These are phyloP conservation scores for Tortrix viridana DNA, from an alignment of 2,888 invertebrate species.

Conservation along the genomic window DNA sequence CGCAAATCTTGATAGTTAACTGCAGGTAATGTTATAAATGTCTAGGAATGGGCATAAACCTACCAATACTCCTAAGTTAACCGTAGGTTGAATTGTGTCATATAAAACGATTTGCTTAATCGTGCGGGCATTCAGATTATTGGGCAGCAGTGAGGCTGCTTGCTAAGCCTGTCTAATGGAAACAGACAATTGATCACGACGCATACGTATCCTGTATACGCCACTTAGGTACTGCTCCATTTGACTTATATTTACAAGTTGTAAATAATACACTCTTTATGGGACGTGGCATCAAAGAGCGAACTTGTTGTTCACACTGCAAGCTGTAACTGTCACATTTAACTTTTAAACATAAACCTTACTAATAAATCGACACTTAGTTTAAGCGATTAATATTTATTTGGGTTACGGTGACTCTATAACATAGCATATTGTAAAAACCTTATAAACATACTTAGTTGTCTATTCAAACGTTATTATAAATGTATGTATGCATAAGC, in stretches of 20 bases:
- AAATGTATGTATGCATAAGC: too few relatives aligned
- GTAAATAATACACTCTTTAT: conserved; percentile 38
- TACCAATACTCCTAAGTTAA: conserved; percentile 1
- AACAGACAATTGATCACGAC: conserved; percentile 13
- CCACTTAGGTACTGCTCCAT: too few relatives aligned
- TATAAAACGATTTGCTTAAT: background rate
- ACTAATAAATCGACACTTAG: too few relatives aligned
- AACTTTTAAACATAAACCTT: conserved; percentile 33
- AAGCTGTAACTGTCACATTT: conserved; percentile 24
- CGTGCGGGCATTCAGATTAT: background rate
- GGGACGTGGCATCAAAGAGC: conserved; percentile 21
- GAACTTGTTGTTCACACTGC: conserved; percentile 31
- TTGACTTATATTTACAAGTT: too few relatives aligned
- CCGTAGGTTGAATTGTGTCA: background rate
- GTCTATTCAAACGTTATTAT: too few relatives aligned
- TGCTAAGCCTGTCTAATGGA: conserved; percentile 11
- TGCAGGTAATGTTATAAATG: too few relatives aligned
- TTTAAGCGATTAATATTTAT: too few relatives aligned
- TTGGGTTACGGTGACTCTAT: too few relatives aligned
- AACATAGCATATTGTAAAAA: too few relatives aligned
- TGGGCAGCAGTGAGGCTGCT: conserved; percentile 8
- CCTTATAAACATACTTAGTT: too few relatives aligned
- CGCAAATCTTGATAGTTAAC: too few relatives aligned
- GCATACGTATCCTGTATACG: background rate
- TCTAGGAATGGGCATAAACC: too few relatives aligned